Base-by-base conservation (phyloP, 2,113 vertebrate genomes). In the Syngnathus typhle region DNA sequence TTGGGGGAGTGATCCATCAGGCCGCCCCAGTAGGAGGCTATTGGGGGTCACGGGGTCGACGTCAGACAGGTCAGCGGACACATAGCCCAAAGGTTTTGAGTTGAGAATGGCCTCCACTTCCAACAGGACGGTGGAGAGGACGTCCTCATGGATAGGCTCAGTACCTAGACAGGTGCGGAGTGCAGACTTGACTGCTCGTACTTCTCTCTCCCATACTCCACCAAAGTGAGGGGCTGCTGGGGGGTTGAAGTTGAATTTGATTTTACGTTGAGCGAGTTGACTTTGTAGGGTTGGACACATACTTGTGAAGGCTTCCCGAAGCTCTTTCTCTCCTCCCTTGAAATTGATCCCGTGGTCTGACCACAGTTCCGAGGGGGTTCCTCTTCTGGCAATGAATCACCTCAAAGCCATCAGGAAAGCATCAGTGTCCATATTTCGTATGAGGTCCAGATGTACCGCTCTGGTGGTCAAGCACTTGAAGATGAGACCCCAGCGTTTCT, bases 341-440 rank as follows among this genome's bases (percentile, higher is more conserved):
- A 68, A 60, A 16, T 68, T 60, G 12, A 44, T 68, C 12, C 67
- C 56, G 7, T 51, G 32, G 46, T 68, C 67, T 5, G 56, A 60
- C 56, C 58, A 60, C 10, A 68, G 8, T 27, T 51, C 67, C 4
- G 56, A 55, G 21, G 43, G 67, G 6, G 38, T 58, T 15, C 55
- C 66, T 46, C 66, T 18, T 18, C 23, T 44, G 12, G 56, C 32
- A 4, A 39, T 68, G 67, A 60, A 60, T 44, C 58, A 2, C 43
- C 44, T 36, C 19, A 51, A 18, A 0, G 27, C 44, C 44, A 68
- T 68, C 27, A 13, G 21, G 47, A 18, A 0, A 11, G 27, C 32
- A 60, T 68, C 27, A 7, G 21, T 6, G 23, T 67, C 65, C 21
- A 67, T 43, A 8, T 1, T 56, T 11, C 21, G 41, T 13, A 56